A percentile compares a stretch with the other conserved stretches of the same genome.
These are phyloP conservation scores for Campylomormyrus tamandua DNA, from an alignment of 2,113 vertebrate species.

Conservation along the genomic window DNA sequence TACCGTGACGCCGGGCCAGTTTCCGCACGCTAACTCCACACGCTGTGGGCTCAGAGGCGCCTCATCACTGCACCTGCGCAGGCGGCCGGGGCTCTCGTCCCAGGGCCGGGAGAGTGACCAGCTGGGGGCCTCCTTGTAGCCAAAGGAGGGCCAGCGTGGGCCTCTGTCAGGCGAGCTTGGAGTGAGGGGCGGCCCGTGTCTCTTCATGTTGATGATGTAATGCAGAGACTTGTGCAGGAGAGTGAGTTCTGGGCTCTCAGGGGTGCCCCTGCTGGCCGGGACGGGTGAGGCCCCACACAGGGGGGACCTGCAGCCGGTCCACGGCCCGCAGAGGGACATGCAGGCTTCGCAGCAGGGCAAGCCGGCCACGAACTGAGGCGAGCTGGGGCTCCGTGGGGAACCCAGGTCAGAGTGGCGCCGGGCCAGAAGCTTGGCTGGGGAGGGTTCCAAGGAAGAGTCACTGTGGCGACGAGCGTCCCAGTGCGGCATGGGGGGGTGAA, in stretches of 20 bases:
- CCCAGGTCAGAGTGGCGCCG: slow-evolving; percentile 53
- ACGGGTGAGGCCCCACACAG: slow-evolving; percentile 29
- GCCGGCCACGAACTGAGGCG: neutral
- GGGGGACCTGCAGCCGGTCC: slow-evolving; percentile 14
- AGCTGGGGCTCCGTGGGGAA: slow-evolving; percentile 35
- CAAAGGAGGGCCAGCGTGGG: slow-evolving; percentile 13
- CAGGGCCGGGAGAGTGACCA: slow-evolving; percentile 1
- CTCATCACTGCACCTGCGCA: slow-evolving; percentile 9
- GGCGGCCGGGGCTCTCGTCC: neutral
- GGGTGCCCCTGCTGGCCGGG: neutral
- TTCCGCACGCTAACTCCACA: slow-evolving; percentile 22
- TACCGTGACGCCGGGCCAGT: slow-evolving; percentile 35
- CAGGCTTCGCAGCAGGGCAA: slow-evolving; percentile 37
- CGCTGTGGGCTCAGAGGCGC: neutral
- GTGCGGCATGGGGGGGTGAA: slow-evolving; percentile 21
- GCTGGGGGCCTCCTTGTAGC: slow-evolving; percentile 22
- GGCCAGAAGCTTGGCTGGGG: slow-evolving; percentile 16
- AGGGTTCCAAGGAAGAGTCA: slow-evolving; percentile 30
- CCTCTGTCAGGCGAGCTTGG: slow-evolving; percentile 17
- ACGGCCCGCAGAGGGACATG: slow-evolving; percentile 30
- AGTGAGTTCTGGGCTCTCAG: slow-evolving; percentile 51
- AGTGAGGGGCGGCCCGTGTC: slow-evolving; percentile 25
- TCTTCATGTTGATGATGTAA: slow-evolving; percentile 51
- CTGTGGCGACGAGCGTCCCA: slow-evolving; percentile 46
- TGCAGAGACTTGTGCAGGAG: slow-evolving; percentile 54